These are phyloP conservation scores for Dryococelus australis DNA, from an alignment of 2,888 invertebrate genomes.

Conservation along the genomic window DNA sequence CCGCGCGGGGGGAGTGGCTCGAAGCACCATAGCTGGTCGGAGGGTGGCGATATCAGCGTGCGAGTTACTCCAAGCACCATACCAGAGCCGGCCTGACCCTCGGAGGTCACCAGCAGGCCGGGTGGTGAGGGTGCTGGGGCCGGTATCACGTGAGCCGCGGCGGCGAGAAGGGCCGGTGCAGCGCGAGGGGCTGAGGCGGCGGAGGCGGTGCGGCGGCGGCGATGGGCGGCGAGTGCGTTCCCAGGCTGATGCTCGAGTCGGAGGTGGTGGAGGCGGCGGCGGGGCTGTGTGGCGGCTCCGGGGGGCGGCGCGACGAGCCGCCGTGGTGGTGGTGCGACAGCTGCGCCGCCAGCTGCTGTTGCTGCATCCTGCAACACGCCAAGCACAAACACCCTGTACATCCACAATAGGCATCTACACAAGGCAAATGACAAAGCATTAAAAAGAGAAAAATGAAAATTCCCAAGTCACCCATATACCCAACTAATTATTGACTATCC, in stretches of 20 bases:
- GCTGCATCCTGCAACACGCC: slow-evolving; percentile 54
- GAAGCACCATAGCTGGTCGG: not conserved
- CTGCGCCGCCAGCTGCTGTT: slow-evolving; percentile 54
- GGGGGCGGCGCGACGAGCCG: slow-evolving; percentile 44
- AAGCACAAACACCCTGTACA: not conserved
- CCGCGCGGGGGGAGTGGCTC: not conserved
- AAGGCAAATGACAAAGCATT: no score
- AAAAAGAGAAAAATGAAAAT: no score
- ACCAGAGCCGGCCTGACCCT: not conserved
- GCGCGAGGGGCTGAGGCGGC: slow-evolving; percentile 44
- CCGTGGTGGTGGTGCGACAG: slow-evolving; percentile 45
- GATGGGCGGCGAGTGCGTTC: slow-evolving; percentile 46
- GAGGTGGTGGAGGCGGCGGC: slow-evolving; percentile 50
- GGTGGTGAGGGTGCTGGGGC: slow-evolving; percentile 48
- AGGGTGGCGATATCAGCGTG: no score
- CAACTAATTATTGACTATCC: no score
- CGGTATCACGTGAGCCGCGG: slow-evolving; percentile 51
- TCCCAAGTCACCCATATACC: no score
- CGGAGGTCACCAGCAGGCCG: slow-evolving; percentile 39
- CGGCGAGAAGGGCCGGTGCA: slow-evolving; percentile 52
- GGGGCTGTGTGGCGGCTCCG: slow-evolving; percentile 49
- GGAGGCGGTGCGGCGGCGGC: slow-evolving; percentile 51
- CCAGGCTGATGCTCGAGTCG: slow-evolving; percentile 49
- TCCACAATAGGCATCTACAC: no score
- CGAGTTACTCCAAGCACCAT: not conserved